Percentiles rank a stretch among this genome's conserved stretches.
Conservation (phyloP, 2,888 invertebrate genomes). For the Caenorhabditis sulstoni region DNA sequence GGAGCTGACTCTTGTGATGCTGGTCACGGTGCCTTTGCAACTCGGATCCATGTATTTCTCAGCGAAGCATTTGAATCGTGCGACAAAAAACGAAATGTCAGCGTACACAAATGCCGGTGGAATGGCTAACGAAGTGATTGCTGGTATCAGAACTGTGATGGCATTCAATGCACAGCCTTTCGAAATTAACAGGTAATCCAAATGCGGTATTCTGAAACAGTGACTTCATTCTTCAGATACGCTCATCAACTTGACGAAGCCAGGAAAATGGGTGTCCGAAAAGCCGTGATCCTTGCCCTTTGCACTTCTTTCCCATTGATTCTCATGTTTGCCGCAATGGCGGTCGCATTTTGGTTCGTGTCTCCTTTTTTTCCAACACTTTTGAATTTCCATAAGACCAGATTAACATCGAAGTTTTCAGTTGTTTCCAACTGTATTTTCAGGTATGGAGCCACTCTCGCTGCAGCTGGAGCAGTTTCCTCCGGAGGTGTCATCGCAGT, state of each 20-base stretch:
- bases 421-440: background rate
- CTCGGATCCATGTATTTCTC: slow-evolving; percentile 80
- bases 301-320: slow-evolving; percentile 75
- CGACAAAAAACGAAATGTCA: slow-evolving; percentile 82
- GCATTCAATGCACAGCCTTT: slow-evolving; percentile 78
- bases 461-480: slow-evolving; percentile 64
- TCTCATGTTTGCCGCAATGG: slow-evolving; percentile 81
- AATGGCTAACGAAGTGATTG: slow-evolving; percentile 81
- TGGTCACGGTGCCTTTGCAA: slow-evolving; percentile 80
- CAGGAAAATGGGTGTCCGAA: slow-evolving; percentile 79
- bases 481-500: slow-evolving; percentile 75
- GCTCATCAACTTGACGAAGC: slow-evolving; percentile 78
- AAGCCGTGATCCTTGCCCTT: slow-evolving; percentile 75
- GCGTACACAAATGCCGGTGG: slow-evolving; percentile 80
- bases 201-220: too few species aligned
- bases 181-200: slow-evolving; percentile 72
- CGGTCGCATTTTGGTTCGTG: slow-evolving; percentile 77
- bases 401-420: background rate
- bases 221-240: slow-evolving; percentile 65
- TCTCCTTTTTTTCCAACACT: background rate
- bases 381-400: slow-evolving; percentile 18
- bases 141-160: slow-evolving; percentile 79
- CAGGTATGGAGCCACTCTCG: slow-evolving; percentile 71
- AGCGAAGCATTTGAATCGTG: slow-evolving; percentile 81
- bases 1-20: slow-evolving; percentile 76